Conservation (phyloP, 2,797 vertebrate genomes). For the Fistularia commersonii region DNA sequence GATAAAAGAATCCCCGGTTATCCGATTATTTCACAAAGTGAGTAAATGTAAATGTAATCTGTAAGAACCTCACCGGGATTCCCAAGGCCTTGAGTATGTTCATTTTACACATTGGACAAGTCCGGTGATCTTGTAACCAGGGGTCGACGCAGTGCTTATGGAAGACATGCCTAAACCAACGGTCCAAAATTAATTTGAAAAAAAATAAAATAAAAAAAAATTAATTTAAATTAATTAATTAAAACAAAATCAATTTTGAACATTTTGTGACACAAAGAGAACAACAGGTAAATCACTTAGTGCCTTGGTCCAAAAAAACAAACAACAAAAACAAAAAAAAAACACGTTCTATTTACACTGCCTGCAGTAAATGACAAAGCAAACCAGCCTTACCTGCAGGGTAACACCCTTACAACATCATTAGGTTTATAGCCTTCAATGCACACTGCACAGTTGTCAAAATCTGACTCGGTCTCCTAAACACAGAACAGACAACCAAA, state of each 20-base stretch:
- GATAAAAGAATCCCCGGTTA: background rate
- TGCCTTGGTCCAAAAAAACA: background rate
- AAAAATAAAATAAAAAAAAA: too few species aligned
- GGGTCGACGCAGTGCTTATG: constrained; percentile 98
- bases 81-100: constrained; percentile 99
- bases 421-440: constrained; percentile 97
- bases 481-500: constrained; percentile 24
- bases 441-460: constrained; percentile 98
- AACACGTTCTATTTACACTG: background rate
- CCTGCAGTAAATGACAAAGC: background rate
- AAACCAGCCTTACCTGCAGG: constrained; percentile 85
- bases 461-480: constrained; percentile 94
- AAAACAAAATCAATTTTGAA: background rate
- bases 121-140: constrained; percentile 96
- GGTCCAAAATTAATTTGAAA: too few species aligned
- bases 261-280: background rate
- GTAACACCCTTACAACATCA: constrained; percentile 92
- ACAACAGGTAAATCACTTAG: background rate
- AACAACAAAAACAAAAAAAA: background rate
- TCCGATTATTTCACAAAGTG: background rate
- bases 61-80: constrained; percentile 82
- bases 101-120: constrained; percentile 99
- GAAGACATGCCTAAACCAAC: constrained; percentile 87
- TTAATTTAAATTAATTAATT: too few species aligned
- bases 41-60: background rate